Percentiles rank a stretch among this genome's conserved stretches.
These are phyloP conservation scores for Sabellastarte sp. DNA, from an alignment of 2,888 invertebrate species.

Conservation along the genomic window DNA sequence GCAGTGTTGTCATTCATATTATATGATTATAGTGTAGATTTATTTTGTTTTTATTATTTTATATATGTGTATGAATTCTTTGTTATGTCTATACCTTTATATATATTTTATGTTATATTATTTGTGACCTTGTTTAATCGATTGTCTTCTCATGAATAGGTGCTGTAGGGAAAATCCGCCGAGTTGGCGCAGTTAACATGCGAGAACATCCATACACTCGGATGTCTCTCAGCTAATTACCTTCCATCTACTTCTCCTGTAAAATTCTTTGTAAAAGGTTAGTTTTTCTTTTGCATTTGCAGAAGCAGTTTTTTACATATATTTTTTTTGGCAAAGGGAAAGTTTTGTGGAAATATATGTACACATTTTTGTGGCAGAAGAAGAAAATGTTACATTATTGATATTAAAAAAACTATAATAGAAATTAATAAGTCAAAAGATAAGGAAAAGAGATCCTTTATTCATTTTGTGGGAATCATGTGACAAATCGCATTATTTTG, in stretches of 20 bases:
- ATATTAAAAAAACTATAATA: no score
- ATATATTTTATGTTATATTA: no score
- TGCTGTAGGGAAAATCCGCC: constrained; percentile 81
- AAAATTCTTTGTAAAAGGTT: not conserved
- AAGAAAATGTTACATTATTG: no score
- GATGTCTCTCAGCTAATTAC: constrained; percentile 56
- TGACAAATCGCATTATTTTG: no score
- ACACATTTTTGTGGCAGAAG: no score
- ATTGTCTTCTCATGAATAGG: constrained; percentile 63
- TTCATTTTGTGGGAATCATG: no score
- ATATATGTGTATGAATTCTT: not conserved
- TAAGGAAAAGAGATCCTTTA: no score
- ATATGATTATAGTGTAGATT: not conserved
- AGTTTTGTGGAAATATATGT: no score
- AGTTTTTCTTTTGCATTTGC: not conserved
- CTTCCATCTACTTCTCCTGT: not conserved
- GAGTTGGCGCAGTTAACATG: constrained; percentile 73
- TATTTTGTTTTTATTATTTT: not conserved
- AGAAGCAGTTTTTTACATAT: not conserved
- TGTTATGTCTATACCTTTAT: not conserved
- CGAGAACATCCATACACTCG: constrained; percentile 98
- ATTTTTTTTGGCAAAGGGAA: not conserved
- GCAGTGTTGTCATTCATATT: no score
- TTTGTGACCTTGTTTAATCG: not conserved
- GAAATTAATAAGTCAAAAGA: no score